Evolutionary conservation across 2,888 invertebrate species (phyloP).

Genomic region (Blastobasis adustella): DNA sequence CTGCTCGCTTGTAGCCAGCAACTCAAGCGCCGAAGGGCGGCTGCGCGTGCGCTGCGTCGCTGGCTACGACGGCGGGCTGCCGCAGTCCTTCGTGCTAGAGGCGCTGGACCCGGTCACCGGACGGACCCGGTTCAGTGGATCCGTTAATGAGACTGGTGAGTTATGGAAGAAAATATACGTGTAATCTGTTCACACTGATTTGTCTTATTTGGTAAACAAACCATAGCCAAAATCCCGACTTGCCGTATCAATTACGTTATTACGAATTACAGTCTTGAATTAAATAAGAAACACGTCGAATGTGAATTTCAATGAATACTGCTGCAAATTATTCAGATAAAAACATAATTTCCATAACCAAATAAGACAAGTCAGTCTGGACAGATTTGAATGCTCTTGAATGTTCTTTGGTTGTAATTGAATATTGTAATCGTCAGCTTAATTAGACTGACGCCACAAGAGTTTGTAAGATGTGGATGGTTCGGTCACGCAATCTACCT

Average conservation of each 20-base stretch:
- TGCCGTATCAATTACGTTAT: not conserved
- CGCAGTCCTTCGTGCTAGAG: slow-evolving; percentile 88
- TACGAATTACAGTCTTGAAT: not conserved
- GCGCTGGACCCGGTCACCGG: slow-evolving; percentile 85
- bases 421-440: too few relatives aligned
- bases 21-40: slow-evolving; percentile 66
- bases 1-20: slow-evolving; percentile 85
- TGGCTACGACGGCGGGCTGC: slow-evolving; percentile 92
- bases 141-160: slow-evolving; percentile 70
- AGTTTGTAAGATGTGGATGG: too few relatives aligned
- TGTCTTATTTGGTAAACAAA: not conserved
- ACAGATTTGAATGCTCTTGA: too few relatives aligned
- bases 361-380: too few relatives aligned
- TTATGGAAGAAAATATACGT: not conserved
- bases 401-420: too few relatives aligned
- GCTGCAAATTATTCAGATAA: not conserved
- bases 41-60: slow-evolving; percentile 89
- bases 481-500: too few relatives aligned
- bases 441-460: too few relatives aligned
- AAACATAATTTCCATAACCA: too few relatives aligned
- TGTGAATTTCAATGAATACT: not conserved
- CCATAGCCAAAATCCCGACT: not conserved
- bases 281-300: not conserved
- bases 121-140: slow-evolving; percentile 80
- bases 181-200: not conserved